Evolutionary conservation across 2,113 vertebrate genomes (phyloP).

Genomic region (Mesembrinibis cayennensis): DNA sequence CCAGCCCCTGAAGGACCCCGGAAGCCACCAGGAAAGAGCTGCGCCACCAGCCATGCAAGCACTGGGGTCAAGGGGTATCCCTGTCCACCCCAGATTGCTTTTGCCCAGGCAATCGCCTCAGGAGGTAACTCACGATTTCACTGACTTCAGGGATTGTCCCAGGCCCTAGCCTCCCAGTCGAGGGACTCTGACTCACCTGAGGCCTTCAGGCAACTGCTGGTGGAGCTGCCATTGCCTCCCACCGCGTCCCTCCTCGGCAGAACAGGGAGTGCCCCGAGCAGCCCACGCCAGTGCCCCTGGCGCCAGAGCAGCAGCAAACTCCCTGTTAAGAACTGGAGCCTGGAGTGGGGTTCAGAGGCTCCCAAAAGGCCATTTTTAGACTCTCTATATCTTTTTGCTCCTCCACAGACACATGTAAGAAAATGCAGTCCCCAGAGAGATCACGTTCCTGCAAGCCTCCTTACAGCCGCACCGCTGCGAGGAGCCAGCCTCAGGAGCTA

Average conservation of each 20-base stretch:
- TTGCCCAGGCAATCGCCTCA: background rate
- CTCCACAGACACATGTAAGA: background rate
- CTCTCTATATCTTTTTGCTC: background rate
- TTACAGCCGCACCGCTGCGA: background rate
- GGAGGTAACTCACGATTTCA: background rate
- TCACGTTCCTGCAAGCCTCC: background rate
- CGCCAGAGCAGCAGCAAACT: background rate
- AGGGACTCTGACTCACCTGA: background rate
- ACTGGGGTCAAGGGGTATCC: too few relatives aligned
- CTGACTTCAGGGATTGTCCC: background rate
- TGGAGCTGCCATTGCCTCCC: background rate
- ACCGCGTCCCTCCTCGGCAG: background rate
- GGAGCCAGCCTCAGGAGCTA: background rate
- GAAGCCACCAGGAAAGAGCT: background rate
- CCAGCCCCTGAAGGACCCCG: background rate
- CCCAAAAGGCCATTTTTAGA: background rate
- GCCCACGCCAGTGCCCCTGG: accelerated
- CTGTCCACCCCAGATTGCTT: background rate
- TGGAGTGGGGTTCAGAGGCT: background rate
- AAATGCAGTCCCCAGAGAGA: background rate
- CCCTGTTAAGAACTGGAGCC: background rate
- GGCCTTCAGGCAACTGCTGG: background rate
- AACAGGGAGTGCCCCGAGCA: background rate
- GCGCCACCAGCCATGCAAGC: background rate
- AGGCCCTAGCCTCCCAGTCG: background rate